These are phyloP conservation scores for Python bivittatus DNA, from an alignment of 2,113 vertebrate species.

Conservation along the genomic window DNA sequence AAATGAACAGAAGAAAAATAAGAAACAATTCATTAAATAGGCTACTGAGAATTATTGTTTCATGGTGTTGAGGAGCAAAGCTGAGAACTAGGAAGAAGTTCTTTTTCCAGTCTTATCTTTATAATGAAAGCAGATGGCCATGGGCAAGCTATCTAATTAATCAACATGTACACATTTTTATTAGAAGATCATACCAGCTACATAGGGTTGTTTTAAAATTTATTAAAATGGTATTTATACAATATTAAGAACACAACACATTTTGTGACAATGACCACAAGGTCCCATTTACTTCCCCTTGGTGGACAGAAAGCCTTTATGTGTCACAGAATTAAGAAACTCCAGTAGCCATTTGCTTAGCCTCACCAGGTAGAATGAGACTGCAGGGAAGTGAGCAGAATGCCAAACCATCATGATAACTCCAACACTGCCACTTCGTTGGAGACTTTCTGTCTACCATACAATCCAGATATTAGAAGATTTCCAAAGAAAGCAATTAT, in stretches of 20 bases:
- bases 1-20: conserved; percentile 30
- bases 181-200: background rate
- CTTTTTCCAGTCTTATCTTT: background rate
- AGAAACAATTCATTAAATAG: background rate
- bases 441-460: background rate
- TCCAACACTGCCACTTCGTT: background rate
- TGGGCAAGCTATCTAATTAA: background rate
- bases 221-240: background rate
- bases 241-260: background rate
- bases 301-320: background rate
- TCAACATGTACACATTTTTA: background rate
- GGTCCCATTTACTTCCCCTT: background rate
- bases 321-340: background rate
- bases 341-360: background rate
- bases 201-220: background rate
- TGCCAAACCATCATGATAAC: accelerated
- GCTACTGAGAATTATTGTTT: background rate
- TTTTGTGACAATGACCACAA: background rate
- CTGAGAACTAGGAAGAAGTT: background rate
- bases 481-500: background rate
- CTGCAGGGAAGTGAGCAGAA: background rate
- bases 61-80: background rate
- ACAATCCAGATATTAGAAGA: background rate
- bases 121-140: background rate
- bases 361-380: background rate